These are phyloP conservation scores for Anoplophora glabripennis DNA, from an alignment of 1,140 invertebrate genomes.

Conservation along the genomic window DNA sequence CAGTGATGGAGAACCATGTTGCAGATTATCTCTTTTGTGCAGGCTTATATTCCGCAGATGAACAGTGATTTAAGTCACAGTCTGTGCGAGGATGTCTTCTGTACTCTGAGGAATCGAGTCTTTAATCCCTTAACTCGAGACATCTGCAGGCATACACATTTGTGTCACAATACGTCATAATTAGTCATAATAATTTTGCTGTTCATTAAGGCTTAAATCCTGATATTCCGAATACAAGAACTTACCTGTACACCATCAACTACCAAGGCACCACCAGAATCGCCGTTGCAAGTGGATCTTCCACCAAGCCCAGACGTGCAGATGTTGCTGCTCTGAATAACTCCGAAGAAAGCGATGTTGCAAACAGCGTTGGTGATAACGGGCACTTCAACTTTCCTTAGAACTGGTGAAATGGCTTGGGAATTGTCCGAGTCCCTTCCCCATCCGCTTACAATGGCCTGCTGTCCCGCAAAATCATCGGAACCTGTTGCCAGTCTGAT, in stretches of 20 bases:
- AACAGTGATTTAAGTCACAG: too few relatives aligned
- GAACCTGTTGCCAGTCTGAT: constrained; percentile 50
- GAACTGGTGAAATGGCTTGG: constrained; percentile 37
- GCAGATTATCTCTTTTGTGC: too few relatives aligned
- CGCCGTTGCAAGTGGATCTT: constrained; percentile 48
- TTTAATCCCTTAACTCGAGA: too few relatives aligned
- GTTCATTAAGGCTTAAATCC: too few relatives aligned
- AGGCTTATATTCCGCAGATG: too few relatives aligned
- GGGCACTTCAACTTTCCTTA: constrained; percentile 34
- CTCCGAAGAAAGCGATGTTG: constrained; percentile 38
- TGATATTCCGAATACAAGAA: too few relatives aligned
- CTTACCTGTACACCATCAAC: constrained; percentile 26
- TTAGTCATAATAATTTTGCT: too few relatives aligned
- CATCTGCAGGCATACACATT: too few relatives aligned
- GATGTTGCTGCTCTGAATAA: constrained; percentile 50
- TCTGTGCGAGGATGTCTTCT: too few relatives aligned
- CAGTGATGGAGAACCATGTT: too few relatives aligned
- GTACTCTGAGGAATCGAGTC: too few relatives aligned
- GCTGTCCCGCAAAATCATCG: constrained; percentile 33
- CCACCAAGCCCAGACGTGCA: constrained; percentile 50
- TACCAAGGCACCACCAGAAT: constrained; percentile 53
- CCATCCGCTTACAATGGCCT: constrained; percentile 53
- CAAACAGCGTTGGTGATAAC: constrained; percentile 43
- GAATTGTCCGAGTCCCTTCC: constrained; percentile 48
- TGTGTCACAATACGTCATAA: too few relatives aligned